Percentiles rank a stretch among this genome's conserved stretches.
phyloP scores from a whole-genome alignment of 2,113 vertebrate genomes.

The Fukomys damarensis region DNA sequence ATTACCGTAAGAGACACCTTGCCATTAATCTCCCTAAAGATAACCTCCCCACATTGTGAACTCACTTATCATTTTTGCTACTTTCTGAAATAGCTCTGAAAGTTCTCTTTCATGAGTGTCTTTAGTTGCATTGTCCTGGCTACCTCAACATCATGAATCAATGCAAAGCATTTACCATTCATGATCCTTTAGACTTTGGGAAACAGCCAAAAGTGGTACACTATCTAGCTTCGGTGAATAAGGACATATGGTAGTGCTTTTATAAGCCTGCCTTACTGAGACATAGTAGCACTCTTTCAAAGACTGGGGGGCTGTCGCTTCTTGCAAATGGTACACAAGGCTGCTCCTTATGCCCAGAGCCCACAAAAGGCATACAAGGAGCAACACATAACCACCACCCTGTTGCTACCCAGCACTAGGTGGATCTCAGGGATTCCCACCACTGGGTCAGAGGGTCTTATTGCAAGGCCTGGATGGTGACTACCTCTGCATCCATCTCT shows the following conservation, averaged over 20 bases:
- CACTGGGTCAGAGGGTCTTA: no score
- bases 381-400: no score
- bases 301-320: no score
- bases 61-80: not conserved
- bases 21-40: not conserved
- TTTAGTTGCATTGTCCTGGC: not conserved
- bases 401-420: no score
- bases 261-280: not conserved
- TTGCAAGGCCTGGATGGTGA: no score
- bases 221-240: not conserved
- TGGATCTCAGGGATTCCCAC: no score
- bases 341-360: no score
- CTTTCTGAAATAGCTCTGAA: not conserved
- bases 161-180: not conserved
- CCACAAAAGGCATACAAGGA: no score
- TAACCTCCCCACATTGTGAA: not conserved
- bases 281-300: no score
- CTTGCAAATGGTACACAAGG: no score
- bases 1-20: not conserved
- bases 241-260: not conserved
- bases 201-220: not conserved
- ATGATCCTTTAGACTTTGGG: not conserved
- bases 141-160: not conserved
- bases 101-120: not conserved
- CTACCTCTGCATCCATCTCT: no score